Evolutionary conservation across 1,140 invertebrate genomes (phyloP).

Genomic region (Halesus radiatus): DNA sequence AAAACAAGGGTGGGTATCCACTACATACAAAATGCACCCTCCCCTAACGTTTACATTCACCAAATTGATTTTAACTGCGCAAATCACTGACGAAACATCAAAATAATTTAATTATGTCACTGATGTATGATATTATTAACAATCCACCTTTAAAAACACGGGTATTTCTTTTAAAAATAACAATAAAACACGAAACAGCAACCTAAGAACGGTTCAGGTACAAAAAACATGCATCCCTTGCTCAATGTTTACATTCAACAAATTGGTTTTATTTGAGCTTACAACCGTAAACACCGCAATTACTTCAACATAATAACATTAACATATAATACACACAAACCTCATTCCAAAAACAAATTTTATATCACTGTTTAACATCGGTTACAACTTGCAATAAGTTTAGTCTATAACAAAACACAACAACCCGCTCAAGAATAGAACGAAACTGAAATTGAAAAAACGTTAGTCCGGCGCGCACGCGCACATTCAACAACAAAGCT

Average conservation of each 20-base stretch:
- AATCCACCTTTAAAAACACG: no score
- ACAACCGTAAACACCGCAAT: neutral
- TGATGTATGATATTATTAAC: no score
- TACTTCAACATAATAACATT: neutral
- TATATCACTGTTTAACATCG: neutral
- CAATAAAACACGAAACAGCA: no score
- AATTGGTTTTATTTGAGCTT: neutral
- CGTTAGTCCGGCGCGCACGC: slow-evolving; percentile 22
- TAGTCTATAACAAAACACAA: no score
- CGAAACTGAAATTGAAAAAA: slow-evolving; percentile 31
- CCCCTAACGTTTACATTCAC: no score
- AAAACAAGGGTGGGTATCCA: no score
- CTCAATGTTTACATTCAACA: slow-evolving; percentile 29
- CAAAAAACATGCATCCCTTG: neutral
- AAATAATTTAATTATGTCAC: no score
- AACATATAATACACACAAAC: neutral
- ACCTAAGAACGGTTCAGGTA: no score
- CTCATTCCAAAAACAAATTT: neutral
- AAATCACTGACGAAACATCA: no score
- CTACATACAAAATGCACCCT: no score
- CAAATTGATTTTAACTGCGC: no score
- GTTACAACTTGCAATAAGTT: neutral
- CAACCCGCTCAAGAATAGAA: neutral
- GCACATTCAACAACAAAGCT: slow-evolving; percentile 23
- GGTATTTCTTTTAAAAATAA: no score